Evolutionary conservation across 2,888 invertebrate species (phyloP), one percentile per base, ranked within the genome.

Genomic region (Andricus curvator): DNA sequence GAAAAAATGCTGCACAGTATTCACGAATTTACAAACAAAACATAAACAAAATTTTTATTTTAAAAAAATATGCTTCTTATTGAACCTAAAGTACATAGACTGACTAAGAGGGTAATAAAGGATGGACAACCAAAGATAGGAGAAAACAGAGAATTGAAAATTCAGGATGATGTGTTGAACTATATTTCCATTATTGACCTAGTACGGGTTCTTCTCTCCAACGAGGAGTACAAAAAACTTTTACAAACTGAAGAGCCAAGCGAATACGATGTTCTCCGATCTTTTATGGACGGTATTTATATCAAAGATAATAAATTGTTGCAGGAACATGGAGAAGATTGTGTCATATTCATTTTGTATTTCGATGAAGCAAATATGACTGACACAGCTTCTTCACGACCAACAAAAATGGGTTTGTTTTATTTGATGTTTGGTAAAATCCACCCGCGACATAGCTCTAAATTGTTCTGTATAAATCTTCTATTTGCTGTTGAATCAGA

Each of bases 391-490:
- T 66, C 66, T 33, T 15, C 33, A 15, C 15, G 66, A 66, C 66
- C 66, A 17, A 66, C 66, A 20, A 66, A 66, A 66, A 37, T 66
- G 8, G 66, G 66, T 15, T 33, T 66, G 15, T n/a, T 37, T 33
- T 17, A 66, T 37, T 66, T 66, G 37, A 66, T 33, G 20, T 29
- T 66, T 33, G 37, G 37, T 8, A 37, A 17, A 13, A 48, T 77
- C 5, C 56, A 77, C 60, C 60, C 77, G 5, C 51, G 60, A 15
- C 25, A 77, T 29, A 60, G 60, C 15, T 80, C 80, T 33, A 33
- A 60, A 20, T 62, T 66, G 51, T 65, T 65, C 33, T 80, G 20
- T 15, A 77, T 80, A n/a, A 70, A 64, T 79, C 64, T 80, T 44
- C n/a, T 44, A 29, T 15, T 80, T n/a, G 76, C 80, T 17, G 65